These are phyloP conservation scores for Apogon hyalosoma DNA, from an alignment of 2,797 vertebrate species.

Conservation along the genomic window DNA sequence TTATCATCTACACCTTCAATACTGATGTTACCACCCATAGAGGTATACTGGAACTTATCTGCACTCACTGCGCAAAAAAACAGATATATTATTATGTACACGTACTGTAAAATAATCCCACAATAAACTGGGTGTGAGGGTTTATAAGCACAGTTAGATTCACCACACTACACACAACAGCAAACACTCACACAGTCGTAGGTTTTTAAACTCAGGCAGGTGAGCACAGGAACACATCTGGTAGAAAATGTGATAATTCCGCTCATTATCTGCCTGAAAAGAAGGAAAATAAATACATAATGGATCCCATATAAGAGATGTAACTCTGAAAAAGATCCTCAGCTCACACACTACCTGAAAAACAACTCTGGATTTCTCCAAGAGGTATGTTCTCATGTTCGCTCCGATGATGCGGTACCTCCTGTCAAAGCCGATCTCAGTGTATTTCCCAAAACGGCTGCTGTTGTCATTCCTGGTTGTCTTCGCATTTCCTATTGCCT, in stretches of 20 bases:
- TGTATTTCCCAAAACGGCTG: constrained; percentile 98
- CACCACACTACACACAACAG: constrained; percentile 1
- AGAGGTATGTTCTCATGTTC: constrained; percentile 97
- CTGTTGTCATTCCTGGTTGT: constrained; percentile 99
- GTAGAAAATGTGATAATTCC: constrained; percentile 99
- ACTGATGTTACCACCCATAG: constrained; percentile 86
- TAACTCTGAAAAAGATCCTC: background rate
- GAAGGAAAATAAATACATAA: background rate
- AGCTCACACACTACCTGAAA: constrained; percentile 87
- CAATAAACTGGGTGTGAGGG: background rate
- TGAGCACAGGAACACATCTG: constrained; percentile 94
- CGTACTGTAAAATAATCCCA: constrained; percentile 8
- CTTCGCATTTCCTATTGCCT: constrained; percentile 99
- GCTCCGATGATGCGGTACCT: constrained; percentile 93
- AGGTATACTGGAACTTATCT: constrained; percentile 92
- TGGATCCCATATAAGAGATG: background rate
- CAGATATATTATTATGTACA: background rate
- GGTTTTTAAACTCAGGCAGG: constrained; percentile 88
- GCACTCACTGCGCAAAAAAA: constrained; percentile 84
- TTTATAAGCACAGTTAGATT: background rate
- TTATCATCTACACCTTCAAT: constrained; percentile 92
- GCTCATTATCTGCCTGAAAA: constrained; percentile 93
- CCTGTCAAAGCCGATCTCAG: constrained; percentile 95
- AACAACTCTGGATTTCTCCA: constrained; percentile 98
- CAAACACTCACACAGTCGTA: constrained; percentile 89